A percentile compares a stretch with the other conserved stretches of the same genome.
Conservation (phyloP, 2,113 vertebrate species). For the Rhipidura dahli region DNA sequence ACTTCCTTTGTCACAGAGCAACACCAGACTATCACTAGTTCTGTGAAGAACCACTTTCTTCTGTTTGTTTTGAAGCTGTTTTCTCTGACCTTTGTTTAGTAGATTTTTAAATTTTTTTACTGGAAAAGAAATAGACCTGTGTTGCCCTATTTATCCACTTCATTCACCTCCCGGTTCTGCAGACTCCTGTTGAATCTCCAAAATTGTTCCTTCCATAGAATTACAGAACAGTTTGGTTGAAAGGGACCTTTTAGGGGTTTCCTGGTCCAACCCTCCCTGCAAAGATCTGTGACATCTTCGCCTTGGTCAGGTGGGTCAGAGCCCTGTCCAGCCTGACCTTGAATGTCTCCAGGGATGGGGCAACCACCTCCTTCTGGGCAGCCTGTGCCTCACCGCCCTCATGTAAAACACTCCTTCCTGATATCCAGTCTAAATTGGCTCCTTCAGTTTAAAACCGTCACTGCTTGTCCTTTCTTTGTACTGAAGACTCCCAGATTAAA, state of each 20-base stretch:
- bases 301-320: background rate
- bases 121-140: background rate
- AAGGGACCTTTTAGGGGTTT: background rate
- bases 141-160: background rate
- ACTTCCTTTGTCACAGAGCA: background rate
- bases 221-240: background rate
- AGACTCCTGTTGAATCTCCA: background rate
- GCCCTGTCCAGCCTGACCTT: background rate
- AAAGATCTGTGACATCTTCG: background rate
- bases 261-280: background rate
- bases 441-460: background rate
- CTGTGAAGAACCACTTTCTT: background rate
- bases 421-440: background rate
- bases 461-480: background rate
- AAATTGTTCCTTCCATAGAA: background rate
- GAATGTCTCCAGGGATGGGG: background rate
- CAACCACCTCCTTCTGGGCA: background rate
- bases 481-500: background rate
- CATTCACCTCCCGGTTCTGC: background rate
- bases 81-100: background rate
- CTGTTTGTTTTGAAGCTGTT: background rate
- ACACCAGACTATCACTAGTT: background rate
- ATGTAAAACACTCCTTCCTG: background rate
- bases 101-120: background rate
- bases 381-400: background rate